Percentiles rank a stretch among this genome's conserved stretches.
phyloP scores from a whole-genome alignment of 1,140 invertebrate genomes.

The Lethrus apterus region DNA sequence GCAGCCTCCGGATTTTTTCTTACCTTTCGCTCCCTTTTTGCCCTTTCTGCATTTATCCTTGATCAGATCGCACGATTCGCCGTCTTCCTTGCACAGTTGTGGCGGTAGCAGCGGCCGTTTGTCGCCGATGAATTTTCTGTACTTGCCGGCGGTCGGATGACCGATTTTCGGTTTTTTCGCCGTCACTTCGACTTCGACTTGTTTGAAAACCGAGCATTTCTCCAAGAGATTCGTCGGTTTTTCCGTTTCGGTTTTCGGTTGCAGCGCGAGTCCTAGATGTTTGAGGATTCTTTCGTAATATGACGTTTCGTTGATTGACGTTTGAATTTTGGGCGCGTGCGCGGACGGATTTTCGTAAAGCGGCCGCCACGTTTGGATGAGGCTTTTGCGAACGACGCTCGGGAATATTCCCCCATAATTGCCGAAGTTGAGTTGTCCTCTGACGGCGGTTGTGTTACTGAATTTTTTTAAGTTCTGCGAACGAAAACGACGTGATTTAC shows the following conservation, averaged over 20 bases:
- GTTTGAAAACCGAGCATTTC: not conserved
- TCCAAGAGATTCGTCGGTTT: not conserved
- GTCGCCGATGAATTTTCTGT: constrained; percentile 1
- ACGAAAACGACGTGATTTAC: no score
- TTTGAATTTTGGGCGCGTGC: not conserved
- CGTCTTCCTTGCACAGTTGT: not conserved
- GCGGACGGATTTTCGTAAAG: not conserved
- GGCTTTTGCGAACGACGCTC: not conserved
- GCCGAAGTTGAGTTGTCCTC: not conserved
- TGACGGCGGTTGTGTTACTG: no score
- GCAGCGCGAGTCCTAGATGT: not conserved
- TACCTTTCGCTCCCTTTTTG: constrained; percentile 9
- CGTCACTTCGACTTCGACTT: not conserved
- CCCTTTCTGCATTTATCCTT: not conserved
- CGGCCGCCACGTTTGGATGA: constrained; percentile 1
- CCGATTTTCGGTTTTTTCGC: not conserved
- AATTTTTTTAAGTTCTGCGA: no score
- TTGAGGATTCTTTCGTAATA: not conserved
- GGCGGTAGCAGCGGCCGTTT: not conserved
- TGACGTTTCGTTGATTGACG: not conserved
- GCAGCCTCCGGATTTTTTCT: not conserved
- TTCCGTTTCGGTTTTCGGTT: not conserved
- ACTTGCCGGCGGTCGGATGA: not conserved
- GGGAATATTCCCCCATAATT: not conserved
- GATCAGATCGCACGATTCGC: not conserved